Evolutionary conservation across 2,113 vertebrate species (phyloP).

Genomic region (Platichthys stellatus): DNA sequence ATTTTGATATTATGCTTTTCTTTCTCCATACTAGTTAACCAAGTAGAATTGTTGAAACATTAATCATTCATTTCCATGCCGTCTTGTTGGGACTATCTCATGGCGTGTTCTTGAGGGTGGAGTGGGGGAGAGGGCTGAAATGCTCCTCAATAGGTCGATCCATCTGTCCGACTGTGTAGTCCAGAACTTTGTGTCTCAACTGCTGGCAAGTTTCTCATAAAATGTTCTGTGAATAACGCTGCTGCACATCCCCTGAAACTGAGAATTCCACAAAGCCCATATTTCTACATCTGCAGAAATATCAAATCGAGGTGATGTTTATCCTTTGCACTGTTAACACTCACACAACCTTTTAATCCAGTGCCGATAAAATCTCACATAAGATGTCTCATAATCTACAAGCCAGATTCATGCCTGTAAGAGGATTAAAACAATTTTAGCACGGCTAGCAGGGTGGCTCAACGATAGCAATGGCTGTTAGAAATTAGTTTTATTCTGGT

Average conservation of each 20-base stretch:
- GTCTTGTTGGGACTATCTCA: background rate
- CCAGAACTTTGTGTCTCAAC: background rate
- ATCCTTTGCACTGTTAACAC: background rate
- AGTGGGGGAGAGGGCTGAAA: background rate
- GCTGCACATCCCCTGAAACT: too few species aligned
- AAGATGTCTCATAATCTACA: background rate
- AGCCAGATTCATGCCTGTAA: background rate
- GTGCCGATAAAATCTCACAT: background rate
- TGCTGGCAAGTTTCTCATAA: too few species aligned
- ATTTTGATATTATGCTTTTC: background rate
- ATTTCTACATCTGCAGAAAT: too few species aligned
- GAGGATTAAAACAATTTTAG: background rate
- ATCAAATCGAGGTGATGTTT: background rate
- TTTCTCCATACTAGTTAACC: background rate
- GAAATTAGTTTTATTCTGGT: too few species aligned
- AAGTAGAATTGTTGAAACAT: too few species aligned
- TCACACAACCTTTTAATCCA: background rate
- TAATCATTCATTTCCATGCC: background rate
- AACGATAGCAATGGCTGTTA: background rate
- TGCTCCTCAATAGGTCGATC: background rate
- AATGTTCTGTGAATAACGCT: too few species aligned
- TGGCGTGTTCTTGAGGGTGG: too few species aligned
- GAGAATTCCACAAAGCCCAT: too few species aligned
- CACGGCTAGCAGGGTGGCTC: background rate
- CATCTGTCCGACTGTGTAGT: conserved; percentile 35